These are phyloP conservation scores for Rhea pennata DNA, from an alignment of 2,113 vertebrate genomes.

Conservation along the genomic window DNA sequence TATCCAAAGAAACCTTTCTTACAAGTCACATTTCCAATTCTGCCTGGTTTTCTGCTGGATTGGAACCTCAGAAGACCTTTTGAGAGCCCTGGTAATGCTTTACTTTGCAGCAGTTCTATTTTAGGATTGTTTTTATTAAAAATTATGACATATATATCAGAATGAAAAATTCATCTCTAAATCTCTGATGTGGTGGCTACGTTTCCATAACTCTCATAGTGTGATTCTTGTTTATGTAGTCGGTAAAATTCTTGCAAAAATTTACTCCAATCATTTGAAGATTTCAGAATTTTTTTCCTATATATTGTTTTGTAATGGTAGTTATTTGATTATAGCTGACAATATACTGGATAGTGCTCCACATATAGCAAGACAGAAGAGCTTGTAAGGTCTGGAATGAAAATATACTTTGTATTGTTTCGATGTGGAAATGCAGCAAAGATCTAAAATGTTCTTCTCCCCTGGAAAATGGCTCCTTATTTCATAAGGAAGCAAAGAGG, in stretches of 20 bases:
- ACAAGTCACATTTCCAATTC: not conserved
- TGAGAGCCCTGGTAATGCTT: constrained; percentile 29
- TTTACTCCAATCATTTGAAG: not conserved
- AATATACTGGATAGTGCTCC: not conserved
- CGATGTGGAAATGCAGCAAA: not conserved
- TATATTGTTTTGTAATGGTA: not conserved
- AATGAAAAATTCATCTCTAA: constrained; percentile 1
- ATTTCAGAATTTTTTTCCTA: not conserved
- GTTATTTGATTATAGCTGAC: not conserved
- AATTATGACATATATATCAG: constrained; percentile 9
- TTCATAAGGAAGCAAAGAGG: not conserved
- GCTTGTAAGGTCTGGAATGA: not conserved
- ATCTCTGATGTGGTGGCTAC: not conserved
- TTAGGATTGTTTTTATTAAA: constrained; percentile 40
- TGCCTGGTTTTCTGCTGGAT: constrained; percentile 2
- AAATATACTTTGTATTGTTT: not conserved
- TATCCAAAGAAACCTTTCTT: not conserved
- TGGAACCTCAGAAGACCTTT: not conserved
- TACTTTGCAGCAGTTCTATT: constrained; percentile 42
- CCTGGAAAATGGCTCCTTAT: not conserved
- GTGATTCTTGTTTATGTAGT: not conserved
- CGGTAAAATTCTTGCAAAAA: not conserved
- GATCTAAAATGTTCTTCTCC: not conserved
- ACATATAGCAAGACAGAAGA: not conserved
- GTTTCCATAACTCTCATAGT: fast-evolving